Evolutionary conservation across 2,888 invertebrate species (phyloP).

Genomic region (Drosophila paucipuncta): DNA sequence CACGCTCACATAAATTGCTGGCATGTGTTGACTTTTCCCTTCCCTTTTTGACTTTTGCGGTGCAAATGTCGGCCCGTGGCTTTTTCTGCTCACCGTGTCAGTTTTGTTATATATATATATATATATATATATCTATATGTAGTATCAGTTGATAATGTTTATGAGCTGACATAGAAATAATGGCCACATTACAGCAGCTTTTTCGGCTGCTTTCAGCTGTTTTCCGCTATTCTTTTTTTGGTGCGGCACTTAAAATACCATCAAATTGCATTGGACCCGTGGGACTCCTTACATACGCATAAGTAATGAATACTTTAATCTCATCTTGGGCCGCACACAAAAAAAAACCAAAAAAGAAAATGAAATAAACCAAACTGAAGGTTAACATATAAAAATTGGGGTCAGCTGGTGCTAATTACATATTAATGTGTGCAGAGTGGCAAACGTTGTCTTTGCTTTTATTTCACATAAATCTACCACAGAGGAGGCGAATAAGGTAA

Average conservation of each 20-base stretch:
- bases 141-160: constrained; percentile 50
- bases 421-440: constrained; percentile 50
- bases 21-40: constrained; percentile 39
- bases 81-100: constrained; percentile 8
- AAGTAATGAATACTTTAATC: constrained; percentile 36
- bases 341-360: neutral
- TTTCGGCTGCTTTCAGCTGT: constrained; percentile 36
- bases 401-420: constrained; percentile 59
- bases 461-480: neutral
- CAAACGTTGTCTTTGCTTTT: neutral
- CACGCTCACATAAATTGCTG: constrained; percentile 73
- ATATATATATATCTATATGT: neutral
- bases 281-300: constrained; percentile 44
- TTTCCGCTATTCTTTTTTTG: constrained; percentile 41
- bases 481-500: neutral
- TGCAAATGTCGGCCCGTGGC: constrained; percentile 57
- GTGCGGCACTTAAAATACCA: constrained; percentile 69
- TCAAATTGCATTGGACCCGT: constrained; percentile 68
- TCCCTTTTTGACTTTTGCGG: constrained; percentile 30
- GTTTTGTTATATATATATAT: constrained; percentile 6
- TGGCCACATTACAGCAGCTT: constrained; percentile 35
- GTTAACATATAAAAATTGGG: constrained; percentile 34
- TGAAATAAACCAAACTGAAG: constrained; percentile 3
- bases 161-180: constrained; percentile 47
- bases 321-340: neutral